Evolutionary conservation across 2,113 vertebrate genomes (phyloP), one percentile per base, ranked within the genome.

Genomic region (Oenanthe oenanthe): DNA sequence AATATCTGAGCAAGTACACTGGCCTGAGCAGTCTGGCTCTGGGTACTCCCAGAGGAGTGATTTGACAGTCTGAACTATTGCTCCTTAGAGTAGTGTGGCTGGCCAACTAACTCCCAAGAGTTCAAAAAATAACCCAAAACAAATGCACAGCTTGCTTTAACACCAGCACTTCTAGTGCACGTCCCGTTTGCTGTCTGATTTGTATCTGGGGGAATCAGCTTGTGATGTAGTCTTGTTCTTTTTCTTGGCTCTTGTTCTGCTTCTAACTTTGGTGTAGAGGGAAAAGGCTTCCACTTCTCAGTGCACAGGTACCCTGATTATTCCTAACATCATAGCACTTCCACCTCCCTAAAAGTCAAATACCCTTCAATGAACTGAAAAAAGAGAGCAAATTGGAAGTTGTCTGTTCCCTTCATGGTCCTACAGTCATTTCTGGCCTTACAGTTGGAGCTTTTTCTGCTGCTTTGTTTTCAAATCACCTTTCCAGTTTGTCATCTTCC

Each of bases 51-150:
- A 90, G 62, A 73, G 96, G 96, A 83, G 83, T 56, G 66, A 95
- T 92, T 87, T 92, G 63, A 80, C 79, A 90, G 76, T 38, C 82
- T 92, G 91, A 90, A 94, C 89, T 95, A 85, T 92, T 93, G 94
- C 84, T 96, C 88, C 78, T 92, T 63, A 1, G 93, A 95, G 95
- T 73, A 36, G 56, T 48, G 85, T 93, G 91, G 88, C 91, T 82
- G 56, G 93, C 96, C 87, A 89, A 56, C 92, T 45, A 96, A 94
- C 31, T 96, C 96, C 95, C 95, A 87, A 47, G 94, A 73, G 95
- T 67, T 88, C 66, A 89, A 88, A 92, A 95, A 94, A 93, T 85
- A 96, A 96, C 81, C 87, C 78, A 83, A 95, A 93, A 80, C 95
- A 96, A 95, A 96, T 56, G 88, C 48, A 66, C 25, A 70, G 38